These are phyloP conservation scores for Poecile montanus DNA, from an alignment of 2,797 vertebrate species.

Conservation along the genomic window DNA sequence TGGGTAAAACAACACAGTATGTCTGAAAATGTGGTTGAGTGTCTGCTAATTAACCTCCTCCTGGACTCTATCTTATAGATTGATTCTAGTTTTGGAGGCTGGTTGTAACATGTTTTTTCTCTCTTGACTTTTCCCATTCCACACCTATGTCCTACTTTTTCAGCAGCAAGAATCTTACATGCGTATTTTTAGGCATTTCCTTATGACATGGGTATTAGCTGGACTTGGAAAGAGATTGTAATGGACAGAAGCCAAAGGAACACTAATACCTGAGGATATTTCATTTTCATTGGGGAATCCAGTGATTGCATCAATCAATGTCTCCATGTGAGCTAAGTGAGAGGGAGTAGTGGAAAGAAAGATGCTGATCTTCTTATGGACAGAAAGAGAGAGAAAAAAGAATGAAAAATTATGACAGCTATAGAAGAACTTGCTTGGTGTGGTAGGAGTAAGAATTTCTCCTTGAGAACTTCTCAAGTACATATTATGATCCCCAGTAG, in stretches of 20 bases:
- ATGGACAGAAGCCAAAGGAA: not conserved
- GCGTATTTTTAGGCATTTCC: not conserved
- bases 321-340: not conserved
- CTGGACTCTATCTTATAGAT: not conserved
- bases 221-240: not conserved
- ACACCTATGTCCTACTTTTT: not conserved
- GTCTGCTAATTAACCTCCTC: not conserved
- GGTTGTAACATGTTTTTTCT: not conserved
- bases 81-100: not conserved
- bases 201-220: not conserved
- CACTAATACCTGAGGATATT: not conserved
- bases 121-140: not conserved
- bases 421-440: not conserved
- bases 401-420: not conserved
- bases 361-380: not conserved
- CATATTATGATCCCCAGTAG: not conserved
- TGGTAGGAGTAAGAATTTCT: not conserved
- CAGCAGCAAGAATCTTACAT: not conserved
- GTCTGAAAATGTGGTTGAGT: not conserved
- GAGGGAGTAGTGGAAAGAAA: not conserved
- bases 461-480: not conserved
- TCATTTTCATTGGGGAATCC: not conserved
- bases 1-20: not conserved
- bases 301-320: not conserved
- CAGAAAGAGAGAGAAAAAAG: not conserved